Evolutionary conservation across 2,113 vertebrate genomes (phyloP).

Genomic region (Puma concolor): DNA sequence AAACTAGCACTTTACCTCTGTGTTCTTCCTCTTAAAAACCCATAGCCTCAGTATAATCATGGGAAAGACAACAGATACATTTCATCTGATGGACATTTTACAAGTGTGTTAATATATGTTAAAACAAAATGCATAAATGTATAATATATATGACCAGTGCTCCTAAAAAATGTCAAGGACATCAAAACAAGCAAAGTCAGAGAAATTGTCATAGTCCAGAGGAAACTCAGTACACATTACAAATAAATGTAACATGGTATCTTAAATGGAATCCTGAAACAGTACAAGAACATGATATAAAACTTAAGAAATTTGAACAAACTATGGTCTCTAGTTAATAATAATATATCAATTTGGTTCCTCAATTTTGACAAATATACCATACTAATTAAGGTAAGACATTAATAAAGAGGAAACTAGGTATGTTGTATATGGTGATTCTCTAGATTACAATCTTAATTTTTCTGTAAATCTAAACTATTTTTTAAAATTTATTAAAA

Average conservation of each 20-base stretch:
- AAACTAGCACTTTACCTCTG: background rate
- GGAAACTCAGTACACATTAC: background rate
- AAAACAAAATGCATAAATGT: background rate
- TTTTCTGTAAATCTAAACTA: background rate
- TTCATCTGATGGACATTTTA: background rate
- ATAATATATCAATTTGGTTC: background rate
- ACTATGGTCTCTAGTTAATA: background rate
- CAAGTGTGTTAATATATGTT: background rate
- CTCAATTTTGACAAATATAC: background rate
- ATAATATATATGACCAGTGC: background rate
- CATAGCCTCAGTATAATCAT: background rate
- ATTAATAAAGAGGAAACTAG: background rate
- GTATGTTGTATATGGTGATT: background rate
- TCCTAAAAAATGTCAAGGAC: background rate
- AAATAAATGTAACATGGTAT: background rate
- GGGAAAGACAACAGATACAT: background rate
- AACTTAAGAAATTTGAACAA: background rate
- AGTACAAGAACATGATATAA: background rate
- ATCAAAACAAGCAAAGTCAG: background rate
- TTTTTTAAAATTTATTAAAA: background rate
- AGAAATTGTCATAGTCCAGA: background rate
- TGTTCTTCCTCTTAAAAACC: too few species aligned
- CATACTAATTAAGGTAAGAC: background rate
- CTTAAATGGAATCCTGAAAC: background rate
- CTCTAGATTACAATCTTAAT: background rate